Conservation (phyloP, 2,888 invertebrate genomes). For the Drosophila ustulata region DNA sequence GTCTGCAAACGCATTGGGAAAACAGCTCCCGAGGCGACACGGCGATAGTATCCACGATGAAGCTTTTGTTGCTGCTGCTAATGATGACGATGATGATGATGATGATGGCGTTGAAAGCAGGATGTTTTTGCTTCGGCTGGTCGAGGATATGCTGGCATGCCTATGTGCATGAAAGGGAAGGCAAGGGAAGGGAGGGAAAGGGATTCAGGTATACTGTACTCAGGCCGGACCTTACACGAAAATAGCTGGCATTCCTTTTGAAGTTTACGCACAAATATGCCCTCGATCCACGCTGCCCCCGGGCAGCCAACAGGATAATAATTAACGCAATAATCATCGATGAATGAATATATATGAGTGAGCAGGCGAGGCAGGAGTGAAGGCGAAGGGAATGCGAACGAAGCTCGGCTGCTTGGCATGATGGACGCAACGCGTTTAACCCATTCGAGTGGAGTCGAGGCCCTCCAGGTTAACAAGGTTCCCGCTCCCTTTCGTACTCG, state of each 20-base stretch:
- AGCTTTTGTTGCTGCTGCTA: too few species aligned
- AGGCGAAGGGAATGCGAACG: background rate
- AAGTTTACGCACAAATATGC: slow-evolving; percentile 80
- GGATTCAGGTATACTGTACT: slow-evolving; percentile 28
- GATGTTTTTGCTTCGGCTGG: slow-evolving; percentile 26
- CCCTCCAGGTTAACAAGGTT: slow-evolving; percentile 27
- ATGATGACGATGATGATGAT: background rate
- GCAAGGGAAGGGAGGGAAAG: background rate
- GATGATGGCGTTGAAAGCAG: slow-evolving; percentile 14
- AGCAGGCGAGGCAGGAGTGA: slow-evolving; percentile 4
- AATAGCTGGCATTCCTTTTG: slow-evolving; percentile 81
- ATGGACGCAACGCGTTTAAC: slow-evolving; percentile 66
- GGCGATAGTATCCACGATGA: background rate
- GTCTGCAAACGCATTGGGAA: slow-evolving; percentile 14
- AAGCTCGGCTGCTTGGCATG: slow-evolving; percentile 58
- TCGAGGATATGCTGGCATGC: slow-evolving; percentile 42
- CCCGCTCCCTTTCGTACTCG: background rate
- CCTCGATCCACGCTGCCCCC: slow-evolving; percentile 25
- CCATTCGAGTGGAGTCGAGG: slow-evolving; percentile 49
- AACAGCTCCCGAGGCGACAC: slow-evolving; percentile 20
- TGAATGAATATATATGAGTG: slow-evolving; percentile 62
- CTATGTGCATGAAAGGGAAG: slow-evolving; percentile 12
- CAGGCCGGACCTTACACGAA: slow-evolving; percentile 51
- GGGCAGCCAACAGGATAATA: slow-evolving; percentile 64
- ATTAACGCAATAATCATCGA: slow-evolving; percentile 83